Percentiles rank a stretch among this genome's conserved stretches.
phyloP scores from a whole-genome alignment of 2,113 vertebrate species.

The Cyphomyrus plagiostoma region DNA sequence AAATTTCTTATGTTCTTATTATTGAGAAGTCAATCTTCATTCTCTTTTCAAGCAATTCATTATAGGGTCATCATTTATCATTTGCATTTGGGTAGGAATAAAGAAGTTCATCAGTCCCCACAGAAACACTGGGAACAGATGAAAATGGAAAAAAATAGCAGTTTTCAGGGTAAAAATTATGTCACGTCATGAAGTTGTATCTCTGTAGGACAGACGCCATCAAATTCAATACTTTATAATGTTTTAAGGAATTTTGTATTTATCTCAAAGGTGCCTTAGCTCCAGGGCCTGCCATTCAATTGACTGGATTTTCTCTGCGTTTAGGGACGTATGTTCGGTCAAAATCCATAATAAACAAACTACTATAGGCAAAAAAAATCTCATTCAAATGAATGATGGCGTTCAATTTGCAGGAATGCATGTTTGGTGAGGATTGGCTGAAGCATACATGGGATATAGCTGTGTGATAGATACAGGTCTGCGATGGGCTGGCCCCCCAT shows the following conservation, averaged over 20 bases:
- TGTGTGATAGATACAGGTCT: background rate
- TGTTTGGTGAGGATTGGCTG: background rate
- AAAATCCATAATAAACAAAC: too few species aligned
- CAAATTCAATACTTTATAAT: background rate
- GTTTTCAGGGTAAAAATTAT: background rate
- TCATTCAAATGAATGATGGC: background rate
- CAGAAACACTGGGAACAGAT: background rate
- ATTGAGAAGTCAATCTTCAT: background rate
- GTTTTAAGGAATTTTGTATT: background rate
- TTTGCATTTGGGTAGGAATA: background rate
- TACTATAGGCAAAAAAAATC: too few species aligned
- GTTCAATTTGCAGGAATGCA: background rate
- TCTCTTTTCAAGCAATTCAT: background rate
- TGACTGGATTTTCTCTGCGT: too few species aligned
- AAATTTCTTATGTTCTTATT: background rate
- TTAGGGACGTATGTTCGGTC: too few species aligned
- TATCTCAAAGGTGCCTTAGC: background rate
- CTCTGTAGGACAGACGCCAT: background rate
- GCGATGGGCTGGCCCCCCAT: too few species aligned
- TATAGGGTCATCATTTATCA: background rate
- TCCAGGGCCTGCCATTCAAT: too few species aligned
- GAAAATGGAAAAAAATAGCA: background rate
- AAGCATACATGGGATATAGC: background rate
- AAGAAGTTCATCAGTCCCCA: background rate
- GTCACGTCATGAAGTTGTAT: background rate